These are phyloP conservation scores for Ophion ellenae DNA, from an alignment of 2,888 invertebrate species.

Conservation along the genomic window DNA sequence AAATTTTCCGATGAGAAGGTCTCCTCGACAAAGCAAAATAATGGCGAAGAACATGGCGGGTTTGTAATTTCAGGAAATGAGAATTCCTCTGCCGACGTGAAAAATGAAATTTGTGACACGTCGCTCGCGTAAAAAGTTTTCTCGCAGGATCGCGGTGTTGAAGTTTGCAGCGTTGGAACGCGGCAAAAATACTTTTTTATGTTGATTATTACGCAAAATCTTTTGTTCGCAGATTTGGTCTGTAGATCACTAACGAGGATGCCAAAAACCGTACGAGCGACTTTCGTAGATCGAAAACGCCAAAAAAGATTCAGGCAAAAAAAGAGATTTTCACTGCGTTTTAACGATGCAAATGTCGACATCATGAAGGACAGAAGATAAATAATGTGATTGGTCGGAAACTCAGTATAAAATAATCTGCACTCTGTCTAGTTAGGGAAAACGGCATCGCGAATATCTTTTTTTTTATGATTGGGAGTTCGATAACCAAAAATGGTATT, in stretches of 20 bases:
- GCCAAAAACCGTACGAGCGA: not conserved
- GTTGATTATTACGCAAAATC: not conserved
- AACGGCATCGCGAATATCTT: conserved; percentile 41
- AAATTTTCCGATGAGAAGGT: not conserved
- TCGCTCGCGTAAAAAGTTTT: not conserved
- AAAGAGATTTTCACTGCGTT: not conserved
- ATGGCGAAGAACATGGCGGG: not conserved
- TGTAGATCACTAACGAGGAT: not conserved
- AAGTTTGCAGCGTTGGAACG: not conserved
- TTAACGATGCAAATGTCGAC: not conserved
- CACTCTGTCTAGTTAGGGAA: conserved; percentile 25
- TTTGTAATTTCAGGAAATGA: not conserved
- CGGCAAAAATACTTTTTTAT: not conserved
- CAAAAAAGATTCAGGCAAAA: not conserved
- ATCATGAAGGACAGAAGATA: conserved; percentile 8
- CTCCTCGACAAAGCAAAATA: conserved; percentile 2
- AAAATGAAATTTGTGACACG: conserved; percentile 21
- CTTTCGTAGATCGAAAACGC: not conserved
- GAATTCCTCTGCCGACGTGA: not conserved
- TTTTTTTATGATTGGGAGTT: conserved; percentile 36
- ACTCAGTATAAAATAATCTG: conserved; percentile 40
- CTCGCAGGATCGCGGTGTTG: not conserved
- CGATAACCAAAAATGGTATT: not conserved
- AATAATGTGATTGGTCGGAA: conserved; percentile 52
- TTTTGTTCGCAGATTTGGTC: not conserved